These are phyloP conservation scores for Pristis pectinata DNA, from an alignment of 2,797 vertebrate species.

Conservation along the genomic window DNA sequence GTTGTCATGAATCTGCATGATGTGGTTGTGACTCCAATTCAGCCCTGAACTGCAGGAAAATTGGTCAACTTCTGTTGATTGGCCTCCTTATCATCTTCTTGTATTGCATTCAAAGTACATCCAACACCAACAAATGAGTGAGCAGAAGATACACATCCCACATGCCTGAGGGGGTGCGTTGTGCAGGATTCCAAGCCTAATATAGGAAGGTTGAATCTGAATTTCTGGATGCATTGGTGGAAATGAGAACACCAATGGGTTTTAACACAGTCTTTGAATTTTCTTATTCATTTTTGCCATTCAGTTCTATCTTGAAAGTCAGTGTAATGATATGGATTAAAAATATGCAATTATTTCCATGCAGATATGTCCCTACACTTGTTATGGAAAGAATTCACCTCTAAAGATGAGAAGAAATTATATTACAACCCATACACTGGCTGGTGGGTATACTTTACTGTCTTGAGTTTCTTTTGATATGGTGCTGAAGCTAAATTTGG, in stretches of 20 bases:
- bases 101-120: not conserved
- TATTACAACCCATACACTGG: constrained; percentile 94
- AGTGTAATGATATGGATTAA: not conserved
- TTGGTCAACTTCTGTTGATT: not conserved
- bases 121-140: not conserved
- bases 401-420: constrained; percentile 79
- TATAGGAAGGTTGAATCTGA: not conserved
- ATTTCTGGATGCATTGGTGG: no score
- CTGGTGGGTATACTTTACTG: constrained; percentile 60
- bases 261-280: not conserved
- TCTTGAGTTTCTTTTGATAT: not conserved
- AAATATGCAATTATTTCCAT: constrained; percentile 44
- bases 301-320: not conserved
- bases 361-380: constrained; percentile 76
- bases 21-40: not conserved
- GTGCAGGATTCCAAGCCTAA: not conserved
- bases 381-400: constrained; percentile 84
- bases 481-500: not conserved
- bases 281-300: not conserved
- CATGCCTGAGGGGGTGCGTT: not conserved
- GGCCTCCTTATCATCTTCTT: not conserved
- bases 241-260: not conserved
- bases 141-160: not conserved
- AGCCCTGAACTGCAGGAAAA: not conserved
- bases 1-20: not conserved